Evolutionary conservation across 2,113 vertebrate genomes (phyloP), one percentile per base, ranked within the genome.

Genomic region (Canis aureus): DNA sequence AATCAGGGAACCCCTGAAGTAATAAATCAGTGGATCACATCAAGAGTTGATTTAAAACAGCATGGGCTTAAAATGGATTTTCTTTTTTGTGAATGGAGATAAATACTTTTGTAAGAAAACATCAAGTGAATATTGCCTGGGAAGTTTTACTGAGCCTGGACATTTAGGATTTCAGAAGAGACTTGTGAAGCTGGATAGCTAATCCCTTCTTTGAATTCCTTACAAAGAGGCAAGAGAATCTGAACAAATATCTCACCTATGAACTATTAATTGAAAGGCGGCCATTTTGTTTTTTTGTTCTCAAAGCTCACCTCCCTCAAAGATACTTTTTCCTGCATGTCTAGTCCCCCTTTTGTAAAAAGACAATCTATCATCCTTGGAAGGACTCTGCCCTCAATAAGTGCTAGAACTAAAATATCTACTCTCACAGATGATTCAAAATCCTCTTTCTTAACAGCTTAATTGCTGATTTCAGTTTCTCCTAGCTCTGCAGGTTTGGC

Each of bases 191-290:
- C 57, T 55, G 27, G n/a, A 6, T 53, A 11, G 74, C 15, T 96
- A 62, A 91, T 78, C 27, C 84, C 23, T 74, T 86, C 62, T 96
- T 62, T 97, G 74, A 82, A 78, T 94, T 82, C 29, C 4, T 84
- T 55, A 51, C 59, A 87, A 85, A 84, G 5, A 87, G 35, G 79
- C 43, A 49, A 57, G n/a, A 13, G 81, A 43, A 74, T 38, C 12
- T 53, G 59, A 83, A 82, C 23, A 38, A 85, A 16, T 29, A 11
- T 49, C 1, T 95, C 16, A 23, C 51, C 10, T 49, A 13, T 15
- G 62, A 92, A 35, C 51, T 85, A 9, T 53, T 96, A 92, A 95
- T 64, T 82, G 53, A 96, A 90, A 64, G 71, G 51, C 67, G 35
- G 27, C 76, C 91, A 11, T n/a, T 22, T 23, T 23, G 11, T 25